Base-by-base conservation (phyloP, 2,888 invertebrate species). In the Caenorhabditis auriculariae region DNA sequence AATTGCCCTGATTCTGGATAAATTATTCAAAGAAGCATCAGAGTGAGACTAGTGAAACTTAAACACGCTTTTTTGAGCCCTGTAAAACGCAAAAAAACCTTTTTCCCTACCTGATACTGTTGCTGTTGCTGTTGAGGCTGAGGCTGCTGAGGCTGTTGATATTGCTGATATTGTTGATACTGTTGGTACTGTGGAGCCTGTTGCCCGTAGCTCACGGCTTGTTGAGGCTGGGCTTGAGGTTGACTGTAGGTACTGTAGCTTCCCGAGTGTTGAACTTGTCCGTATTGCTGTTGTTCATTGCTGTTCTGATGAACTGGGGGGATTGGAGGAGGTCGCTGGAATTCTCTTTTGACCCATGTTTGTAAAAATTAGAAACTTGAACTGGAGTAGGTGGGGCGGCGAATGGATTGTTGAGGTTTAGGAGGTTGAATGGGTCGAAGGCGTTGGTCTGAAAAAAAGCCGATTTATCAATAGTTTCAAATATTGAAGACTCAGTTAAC, bases 341-440 rank as follows among this genome's bases (percentile, higher is more conserved):
- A n/a, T n/a, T n/a, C n/a, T n/a, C n/a, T n/a, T n/a, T n/a, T n/a
- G n/a, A n/a, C n/a, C n/a, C n/a, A n/a, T n/a, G n/a, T n/a, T n/a
- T n/a, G n/a, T n/a, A n/a, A n/a, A n/a, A n/a, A n/a, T n/a, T n/a
- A n/a, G n/a, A n/a, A n/a, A n/a, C n/a, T n/a, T n/a, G n/a, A n/a
- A n/a, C n/a, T n/a, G n/a, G 61, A 23, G 54, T 53, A 44, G 58
- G 63, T 39, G 51, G 50, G 43, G 60, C 50, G 49, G 48, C 52
- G 39, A 50, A 53, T 32, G 64, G 46, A 26, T 55, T 9, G 41
- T 52, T 56, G 27, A 56, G 37, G 21, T 50, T 55, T 42, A 66
- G 65, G 38, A 73, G 49, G 23, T 65, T 63, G 58, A 71, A 69
- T n/a, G 71, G 70, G 51, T 71, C 61, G 24, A 59, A 57, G n/a